phyloP scores from a whole-genome alignment of 2,113 vertebrate species.

The Nothoprocta pentlandii region DNA sequence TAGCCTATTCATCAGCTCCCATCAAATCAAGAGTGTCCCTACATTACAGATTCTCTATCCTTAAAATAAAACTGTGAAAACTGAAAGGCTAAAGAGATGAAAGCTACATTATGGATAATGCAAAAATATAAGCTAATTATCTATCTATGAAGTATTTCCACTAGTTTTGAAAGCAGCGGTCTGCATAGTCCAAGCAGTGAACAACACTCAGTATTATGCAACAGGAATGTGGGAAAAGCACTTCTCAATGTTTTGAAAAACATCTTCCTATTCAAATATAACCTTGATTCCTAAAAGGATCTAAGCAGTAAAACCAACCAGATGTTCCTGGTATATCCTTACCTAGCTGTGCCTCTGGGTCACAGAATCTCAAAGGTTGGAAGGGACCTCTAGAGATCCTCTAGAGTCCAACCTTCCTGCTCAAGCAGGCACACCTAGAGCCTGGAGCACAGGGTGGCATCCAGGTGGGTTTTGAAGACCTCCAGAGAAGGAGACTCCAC shows the following conservation, averaged over 20 bases:
- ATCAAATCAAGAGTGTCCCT: slow-evolving; percentile 22
- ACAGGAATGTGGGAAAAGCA: not conserved
- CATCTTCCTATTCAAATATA: not conserved
- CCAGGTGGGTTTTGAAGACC: too few relatives aligned
- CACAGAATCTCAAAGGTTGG: too few relatives aligned
- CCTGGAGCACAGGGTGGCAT: too few relatives aligned
- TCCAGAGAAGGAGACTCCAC: too few relatives aligned
- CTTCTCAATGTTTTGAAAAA: not conserved
- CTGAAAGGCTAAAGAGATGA: not conserved
- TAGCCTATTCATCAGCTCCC: slow-evolving; percentile 26
- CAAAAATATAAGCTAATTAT: not conserved
- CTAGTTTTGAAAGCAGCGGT: not conserved
- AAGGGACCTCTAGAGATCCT: too few relatives aligned
- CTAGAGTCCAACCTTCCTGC: too few relatives aligned
- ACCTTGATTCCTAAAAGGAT: not conserved
- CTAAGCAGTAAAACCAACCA: not conserved
- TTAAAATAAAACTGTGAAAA: slow-evolving; percentile 40
- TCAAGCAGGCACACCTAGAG: too few relatives aligned
- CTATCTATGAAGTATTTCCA: not conserved
- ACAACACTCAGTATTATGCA: not conserved
- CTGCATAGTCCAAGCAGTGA: not conserved
- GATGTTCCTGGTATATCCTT: not conserved
- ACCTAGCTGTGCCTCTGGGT: not conserved
- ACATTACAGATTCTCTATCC: not conserved
- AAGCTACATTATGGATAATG: not conserved